These are phyloP conservation scores for Mobula hypostoma DNA, from an alignment of 2,113 vertebrate species.

Conservation along the genomic window DNA sequence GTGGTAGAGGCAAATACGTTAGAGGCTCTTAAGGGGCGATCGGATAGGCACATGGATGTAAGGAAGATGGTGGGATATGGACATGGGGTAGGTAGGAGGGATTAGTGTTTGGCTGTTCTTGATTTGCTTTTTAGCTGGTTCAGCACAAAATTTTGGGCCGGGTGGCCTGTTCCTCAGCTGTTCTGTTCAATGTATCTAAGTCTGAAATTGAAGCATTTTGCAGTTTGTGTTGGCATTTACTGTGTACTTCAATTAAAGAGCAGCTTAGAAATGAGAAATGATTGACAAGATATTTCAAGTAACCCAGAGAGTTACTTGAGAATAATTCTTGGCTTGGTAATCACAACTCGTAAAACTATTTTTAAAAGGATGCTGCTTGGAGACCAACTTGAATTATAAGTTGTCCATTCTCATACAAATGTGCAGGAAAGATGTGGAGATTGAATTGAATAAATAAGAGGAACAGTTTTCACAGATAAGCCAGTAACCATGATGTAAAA, in stretches of 20 bases:
- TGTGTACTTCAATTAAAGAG: neutral
- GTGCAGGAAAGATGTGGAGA: neutral
- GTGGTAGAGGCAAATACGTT: too few relatives aligned
- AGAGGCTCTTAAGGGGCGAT: too few relatives aligned
- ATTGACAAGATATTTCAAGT: conserved; percentile 6
- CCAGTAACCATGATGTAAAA: neutral
- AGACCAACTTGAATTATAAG: neutral
- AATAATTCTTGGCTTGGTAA: neutral
- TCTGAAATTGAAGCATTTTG: neutral
- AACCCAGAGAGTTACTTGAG: neutral
- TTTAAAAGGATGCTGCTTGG: neutral
- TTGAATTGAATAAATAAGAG: neutral
- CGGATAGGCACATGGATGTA: too few relatives aligned
- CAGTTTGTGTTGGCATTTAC: neutral
- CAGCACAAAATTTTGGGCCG: too few relatives aligned
- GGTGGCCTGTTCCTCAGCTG: too few relatives aligned
- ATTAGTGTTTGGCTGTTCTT: too few relatives aligned
- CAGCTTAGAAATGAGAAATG: neutral
- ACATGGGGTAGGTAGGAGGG: too few relatives aligned
- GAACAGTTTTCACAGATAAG: neutral
- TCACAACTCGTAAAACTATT: neutral
- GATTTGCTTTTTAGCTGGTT: too few relatives aligned
- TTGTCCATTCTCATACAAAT: neutral
- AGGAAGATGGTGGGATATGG: too few relatives aligned
- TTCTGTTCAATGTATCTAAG: too few relatives aligned